Conservation (phyloP, 2,797 vertebrate species). For the Neosilurus hyrtlii region DNA sequence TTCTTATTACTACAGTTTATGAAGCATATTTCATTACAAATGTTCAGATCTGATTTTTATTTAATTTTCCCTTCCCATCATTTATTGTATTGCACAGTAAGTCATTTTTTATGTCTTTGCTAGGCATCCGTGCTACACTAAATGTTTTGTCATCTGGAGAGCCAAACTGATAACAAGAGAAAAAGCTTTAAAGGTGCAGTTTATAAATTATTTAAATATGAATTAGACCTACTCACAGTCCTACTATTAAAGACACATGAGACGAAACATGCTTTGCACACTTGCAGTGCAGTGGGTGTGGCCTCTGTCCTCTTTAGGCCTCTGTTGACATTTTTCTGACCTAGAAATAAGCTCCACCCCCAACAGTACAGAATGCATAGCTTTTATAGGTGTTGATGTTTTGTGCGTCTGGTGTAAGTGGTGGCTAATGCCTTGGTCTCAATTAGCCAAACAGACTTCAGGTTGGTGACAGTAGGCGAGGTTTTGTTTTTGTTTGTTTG, state of each 20-base stretch:
- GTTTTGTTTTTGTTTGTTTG: too few relatives aligned
- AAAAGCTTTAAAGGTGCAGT: conserved; percentile 8
- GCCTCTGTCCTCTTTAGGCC: not conserved
- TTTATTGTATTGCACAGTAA: not conserved
- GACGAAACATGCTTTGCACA: not conserved
- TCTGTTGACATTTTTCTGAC: not conserved
- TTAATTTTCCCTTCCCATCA: conserved; percentile 10
- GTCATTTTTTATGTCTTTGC: too few relatives aligned
- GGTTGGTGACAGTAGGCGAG: too few relatives aligned
- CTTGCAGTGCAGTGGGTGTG: not conserved
- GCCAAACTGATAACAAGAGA: not conserved
- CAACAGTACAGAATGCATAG: too few relatives aligned
- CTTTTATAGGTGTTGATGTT: not conserved
- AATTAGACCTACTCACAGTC: too few relatives aligned
- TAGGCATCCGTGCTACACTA: not conserved
- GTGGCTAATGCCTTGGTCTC: too few relatives aligned
- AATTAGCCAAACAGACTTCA: too few relatives aligned
- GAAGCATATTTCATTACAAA: not conserved
- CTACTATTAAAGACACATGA: not conserved
- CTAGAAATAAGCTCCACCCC: not conserved
- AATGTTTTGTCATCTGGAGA: not conserved
- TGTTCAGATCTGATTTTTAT: conserved; percentile 21
- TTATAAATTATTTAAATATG: not conserved
- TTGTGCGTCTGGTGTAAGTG: not conserved
- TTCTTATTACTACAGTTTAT: not conserved